These are phyloP conservation scores for Ancistrus triradiatus DNA, from an alignment of 2,113 vertebrate species.

Conservation along the genomic window DNA sequence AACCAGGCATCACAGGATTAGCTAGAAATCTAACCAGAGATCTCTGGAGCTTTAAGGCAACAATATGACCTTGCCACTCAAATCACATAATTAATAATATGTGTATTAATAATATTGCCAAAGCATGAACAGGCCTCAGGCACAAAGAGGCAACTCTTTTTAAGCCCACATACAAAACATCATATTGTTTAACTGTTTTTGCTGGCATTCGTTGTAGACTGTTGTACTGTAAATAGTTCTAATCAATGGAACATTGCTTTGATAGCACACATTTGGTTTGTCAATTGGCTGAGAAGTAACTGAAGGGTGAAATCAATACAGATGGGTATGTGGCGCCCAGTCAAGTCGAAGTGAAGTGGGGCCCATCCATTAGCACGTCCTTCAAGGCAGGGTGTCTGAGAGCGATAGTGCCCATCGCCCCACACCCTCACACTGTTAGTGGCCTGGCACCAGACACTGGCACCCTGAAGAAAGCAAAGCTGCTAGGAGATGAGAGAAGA, in stretches of 20 bases:
- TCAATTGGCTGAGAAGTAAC: constrained; percentile 21
- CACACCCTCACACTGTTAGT: constrained; percentile 48
- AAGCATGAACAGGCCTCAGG: no score
- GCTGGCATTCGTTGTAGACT: background rate
- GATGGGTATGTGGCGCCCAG: constrained; percentile 31
- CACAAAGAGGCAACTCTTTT: no score
- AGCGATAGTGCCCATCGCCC: constrained; percentile 56
- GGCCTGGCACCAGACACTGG: constrained; percentile 20
- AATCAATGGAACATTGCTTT: constrained; percentile 25
- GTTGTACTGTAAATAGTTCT: constrained; percentile 25
- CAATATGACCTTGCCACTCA: no score
- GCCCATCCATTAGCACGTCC: constrained; percentile 63
- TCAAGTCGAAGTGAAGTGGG: constrained; percentile 54
- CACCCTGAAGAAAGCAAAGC: constrained; percentile 16
- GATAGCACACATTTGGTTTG: constrained; percentile 6
- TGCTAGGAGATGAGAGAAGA: constrained; percentile 28
- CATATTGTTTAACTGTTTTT: background rate
- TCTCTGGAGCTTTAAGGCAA: no score
- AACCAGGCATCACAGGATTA: no score
- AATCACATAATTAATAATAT: no score
- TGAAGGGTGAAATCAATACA: constrained; percentile 12
- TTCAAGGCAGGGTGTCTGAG: constrained; percentile 61
- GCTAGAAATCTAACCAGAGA: no score
- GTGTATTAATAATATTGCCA: no score
- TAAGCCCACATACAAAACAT: background rate